Evolutionary conservation across 2,888 invertebrate genomes (phyloP), one percentile per base, ranked within the genome.

Genomic region (Conomelus anceps): DNA sequence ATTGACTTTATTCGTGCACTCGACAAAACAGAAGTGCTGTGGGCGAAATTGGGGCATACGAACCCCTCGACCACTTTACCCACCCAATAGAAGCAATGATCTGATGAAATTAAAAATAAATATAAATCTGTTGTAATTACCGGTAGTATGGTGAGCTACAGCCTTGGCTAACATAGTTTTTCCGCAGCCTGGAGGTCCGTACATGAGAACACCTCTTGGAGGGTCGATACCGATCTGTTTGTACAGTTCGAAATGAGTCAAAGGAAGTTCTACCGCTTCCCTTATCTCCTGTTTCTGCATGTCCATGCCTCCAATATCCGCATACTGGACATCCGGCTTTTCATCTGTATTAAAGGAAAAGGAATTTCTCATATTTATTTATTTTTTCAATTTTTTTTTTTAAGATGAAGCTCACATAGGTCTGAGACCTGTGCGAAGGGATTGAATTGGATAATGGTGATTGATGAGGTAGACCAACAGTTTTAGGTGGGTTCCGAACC

Each of bases 151-250:
- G 94, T 99, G 98, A 22, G 99, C 99, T 9, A 99, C 99, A 91
- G 99, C 99, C 93, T 99, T 99, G 29, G 99, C 99, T 92, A 99
- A 94, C 99, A 99, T 99, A 89, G 99, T 99, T 94, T 99, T 99
- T 26, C 99, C 99, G 93, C 99, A 99, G 0, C 99, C 98, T 0
- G 99, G 99, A n/a, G 99, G 99, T 0, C 99, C 99, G 92, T 98
- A 99, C 98, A 99, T 98, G 41, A 99, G 95, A 0, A 99, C 99
- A 92, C 99, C 99, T 22, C 99, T 95, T 0, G 99, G 99, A 0
- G 99, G 99, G 93, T 99, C 99, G 92, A 99, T 99, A 93, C 99
- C 99, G 92, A 98, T 98, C 94, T 99, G 99, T 93, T 99, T 97
- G 94, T 99, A 99, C 85, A 99, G 94, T 93, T 99, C 99, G 92